Base-by-base conservation (phyloP, 1,140 invertebrate species). In the Gonioctena quinquepunctata region DNA sequence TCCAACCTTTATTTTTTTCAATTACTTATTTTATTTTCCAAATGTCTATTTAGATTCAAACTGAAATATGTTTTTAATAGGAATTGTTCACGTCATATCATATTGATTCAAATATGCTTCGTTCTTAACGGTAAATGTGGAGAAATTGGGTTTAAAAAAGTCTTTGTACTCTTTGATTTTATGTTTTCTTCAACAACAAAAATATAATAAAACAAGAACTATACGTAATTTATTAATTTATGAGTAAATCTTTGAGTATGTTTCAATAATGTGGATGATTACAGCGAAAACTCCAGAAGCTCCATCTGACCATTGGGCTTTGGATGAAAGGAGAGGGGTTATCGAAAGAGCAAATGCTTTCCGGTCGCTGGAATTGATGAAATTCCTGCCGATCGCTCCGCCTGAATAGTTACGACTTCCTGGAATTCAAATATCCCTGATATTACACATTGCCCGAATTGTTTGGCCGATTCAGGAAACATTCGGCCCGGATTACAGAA, bases 221-320 rank as follows among this genome's bases (percentile, higher is more conserved):
- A n/a, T n/a, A n/a, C n/a, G n/a, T n/a, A n/a, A n/a, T n/a, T n/a
- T n/a, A n/a, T n/a, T n/a, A n/a, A n/a, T n/a, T n/a, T n/a, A n/a
- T n/a, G n/a, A n/a, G n/a, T n/a, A n/a, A n/a, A n/a, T n/a, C n/a
- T 81, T 81, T 81, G 79, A 81, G 79, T 78, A 78, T 80, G 80
- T 81, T 81, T 81, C 80, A 81, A 81, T 81, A 77, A 78, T 78
- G 74, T 77, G 74, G 73, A 75, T 72, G 79, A 81, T 80, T 81
- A 42, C 79, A 78, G 77, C 75, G 76, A 78, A 80, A 77, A 81
- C 78, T 79, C 76, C 73, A 81, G 70, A 74, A 78, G 70, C 68
- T 76, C 70, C 33, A 42, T 42, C 33, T 42, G 33, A 42, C 33
- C 33, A 42, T 42, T n/a, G 23, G 49, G 73, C 59, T 65, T 50